Conservation (phyloP, 2,888 invertebrate genomes). For the Xanthostigma xanthostigma region DNA sequence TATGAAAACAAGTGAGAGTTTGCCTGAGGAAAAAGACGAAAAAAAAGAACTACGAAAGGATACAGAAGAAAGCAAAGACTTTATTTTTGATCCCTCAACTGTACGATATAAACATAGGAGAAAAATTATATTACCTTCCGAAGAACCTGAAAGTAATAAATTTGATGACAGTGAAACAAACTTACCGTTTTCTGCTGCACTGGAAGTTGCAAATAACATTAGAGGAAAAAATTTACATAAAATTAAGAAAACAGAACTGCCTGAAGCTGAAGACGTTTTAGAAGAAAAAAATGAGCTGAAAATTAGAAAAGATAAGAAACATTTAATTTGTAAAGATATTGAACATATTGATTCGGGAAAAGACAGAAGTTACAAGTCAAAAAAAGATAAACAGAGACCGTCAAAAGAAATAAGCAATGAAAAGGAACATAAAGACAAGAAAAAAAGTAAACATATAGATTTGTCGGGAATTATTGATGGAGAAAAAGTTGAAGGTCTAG, state of each 20-base stretch:
- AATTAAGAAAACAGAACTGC: slow-evolving; percentile 14
- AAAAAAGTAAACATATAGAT: slow-evolving; percentile 16
- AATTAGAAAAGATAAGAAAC: neutral
- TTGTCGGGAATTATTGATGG: slow-evolving; percentile 41
- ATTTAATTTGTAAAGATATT: neutral
- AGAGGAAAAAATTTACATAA: slow-evolving; percentile 30
- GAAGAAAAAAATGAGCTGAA: too few species aligned
- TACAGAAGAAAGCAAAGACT: slow-evolving; percentile 10
- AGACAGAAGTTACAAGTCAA: too few species aligned
- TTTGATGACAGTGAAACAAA: slow-evolving; percentile 36
- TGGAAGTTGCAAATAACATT: slow-evolving; percentile 38
- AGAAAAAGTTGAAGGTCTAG: slow-evolving; percentile 51
- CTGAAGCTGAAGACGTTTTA: slow-evolving; percentile 6
- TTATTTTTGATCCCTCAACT: slow-evolving; percentile 3
- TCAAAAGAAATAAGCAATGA: slow-evolving; percentile 6
- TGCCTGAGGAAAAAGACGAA: slow-evolving; percentile 4
- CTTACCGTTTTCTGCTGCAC: slow-evolving; percentile 37
- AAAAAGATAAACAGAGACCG: slow-evolving; percentile 11
- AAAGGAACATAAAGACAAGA: slow-evolving; percentile 11
- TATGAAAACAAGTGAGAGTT: neutral
- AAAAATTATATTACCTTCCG: slow-evolving; percentile 11
- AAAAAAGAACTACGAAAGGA: slow-evolving; percentile 13
- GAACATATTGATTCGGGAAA: neutral
- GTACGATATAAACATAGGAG: slow-evolving; percentile 1
- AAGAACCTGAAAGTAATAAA: slow-evolving; percentile 32